Base-by-base conservation (phyloP, 2,888 invertebrate genomes). In the Nemotelus pantherinus region DNA sequence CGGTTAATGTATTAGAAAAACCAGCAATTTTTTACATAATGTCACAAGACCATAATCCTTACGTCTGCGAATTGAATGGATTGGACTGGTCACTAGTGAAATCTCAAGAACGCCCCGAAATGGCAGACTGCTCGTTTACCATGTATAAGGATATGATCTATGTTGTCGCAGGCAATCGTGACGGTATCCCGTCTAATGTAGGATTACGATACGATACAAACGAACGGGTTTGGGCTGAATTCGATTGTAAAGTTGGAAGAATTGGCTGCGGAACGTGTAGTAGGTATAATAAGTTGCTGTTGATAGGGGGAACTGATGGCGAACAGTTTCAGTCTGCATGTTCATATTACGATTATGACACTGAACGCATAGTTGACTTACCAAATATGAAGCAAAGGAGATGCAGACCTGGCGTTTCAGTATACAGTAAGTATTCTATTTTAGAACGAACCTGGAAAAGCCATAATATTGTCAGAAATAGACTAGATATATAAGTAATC, bases 131-230 rank as follows among this genome's bases (percentile, higher is more conserved):
- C 41, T 53, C 50, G 39, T 25, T 68, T 50, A 68, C 68, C 7
- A 48, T 25, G 41, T 68, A 68, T 43, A 68, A 68, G 25, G 25
- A 68, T 68, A 68, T 53, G 68, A 68, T 68, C 9, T 68, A 68
- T 50, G 50, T 53, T 2, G 68, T 68, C 39, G 68, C 50, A 2
- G 68, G 68, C 41, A 41, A 50, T 7, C 9, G 68, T 5, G 50
- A 41, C 7, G 39, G 41, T 25, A 3, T 68, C 2, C 68, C 53
- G 25, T 53, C 50, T 25, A 53, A 68, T 39, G 68, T 68, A 9
- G 68, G 68, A 3, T 43, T 68, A 41, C 50, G 43, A 39, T 68
- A 53, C 41, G 53, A 68, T 39, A 68, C 68, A 6, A 53, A 68
- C 7, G 50, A 68, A 39, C 3, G 44, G 4, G 25, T 9, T 41